Conservation (phyloP, 2,888 invertebrate species). For the Agrotis clavis region DNA sequence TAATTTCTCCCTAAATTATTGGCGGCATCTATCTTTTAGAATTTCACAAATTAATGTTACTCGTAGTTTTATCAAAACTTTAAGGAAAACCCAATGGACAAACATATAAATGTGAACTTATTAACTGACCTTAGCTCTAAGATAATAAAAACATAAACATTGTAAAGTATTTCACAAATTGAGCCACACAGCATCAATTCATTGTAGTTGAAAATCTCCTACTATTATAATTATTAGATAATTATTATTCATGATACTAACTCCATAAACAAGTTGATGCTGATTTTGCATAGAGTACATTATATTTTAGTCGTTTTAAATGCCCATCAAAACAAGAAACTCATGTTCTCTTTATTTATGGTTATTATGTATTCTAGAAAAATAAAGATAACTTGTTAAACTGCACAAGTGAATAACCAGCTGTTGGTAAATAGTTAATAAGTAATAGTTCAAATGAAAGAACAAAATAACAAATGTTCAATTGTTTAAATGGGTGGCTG, state of each 20-base stretch:
- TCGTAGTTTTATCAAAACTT: not conserved
- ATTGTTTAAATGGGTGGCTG: too few species aligned
- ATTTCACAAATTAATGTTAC: not conserved
- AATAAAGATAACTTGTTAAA: not conserved
- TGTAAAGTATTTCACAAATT: conserved; percentile 3
- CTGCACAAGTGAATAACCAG: not conserved
- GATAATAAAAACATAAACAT: not conserved
- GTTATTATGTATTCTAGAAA: not conserved
- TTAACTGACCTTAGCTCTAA: not conserved
- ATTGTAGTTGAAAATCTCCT: too few species aligned
- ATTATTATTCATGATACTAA: not conserved
- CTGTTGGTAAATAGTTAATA: too few species aligned
- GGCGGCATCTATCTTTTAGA: not conserved
- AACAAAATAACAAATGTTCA: too few species aligned
- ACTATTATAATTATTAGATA: too few species aligned
- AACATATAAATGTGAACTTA: conserved; percentile 2
- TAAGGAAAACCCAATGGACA: not conserved
- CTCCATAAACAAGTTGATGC: not conserved
- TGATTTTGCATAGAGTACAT: not conserved
- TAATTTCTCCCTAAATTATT: too few species aligned
- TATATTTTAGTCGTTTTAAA: not conserved
- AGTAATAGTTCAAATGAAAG: too few species aligned
- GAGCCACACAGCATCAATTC: not conserved
- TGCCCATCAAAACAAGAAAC: not conserved
- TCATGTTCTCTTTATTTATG: too few species aligned